Evolutionary conservation across 1,140 invertebrate species (phyloP), one percentile per base, ranked within the genome.

Genomic region (Pachyrhynchus sulphureomaculatus): DNA sequence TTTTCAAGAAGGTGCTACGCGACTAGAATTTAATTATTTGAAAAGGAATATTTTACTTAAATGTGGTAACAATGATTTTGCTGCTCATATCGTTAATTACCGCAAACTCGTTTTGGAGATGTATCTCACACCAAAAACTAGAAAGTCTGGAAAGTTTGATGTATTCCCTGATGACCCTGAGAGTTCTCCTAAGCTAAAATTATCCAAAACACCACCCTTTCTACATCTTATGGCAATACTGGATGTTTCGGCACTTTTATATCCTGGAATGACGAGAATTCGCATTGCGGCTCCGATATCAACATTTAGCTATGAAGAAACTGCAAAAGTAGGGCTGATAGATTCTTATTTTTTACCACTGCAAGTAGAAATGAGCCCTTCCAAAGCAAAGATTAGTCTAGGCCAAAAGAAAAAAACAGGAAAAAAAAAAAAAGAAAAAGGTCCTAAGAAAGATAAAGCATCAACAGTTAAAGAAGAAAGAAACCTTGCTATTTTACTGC

Each of bases 311-410:
- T 47, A 59, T 21, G 34, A 65, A 17, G 69, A 74, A 64, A 66
- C 70, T 51, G 34, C 62, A 0, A 42, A 63, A 36, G 51, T 49
- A 34, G 72, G 71, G 8, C 42, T 69, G 8, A 18, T 44, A 15
- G 53, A 69, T 21, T 74, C 72, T 2, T 66, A 66, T 59, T 74
- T 72, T 55, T 39, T 65, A n/a, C 72, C 70, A 5, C n/a, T n/a
- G n/a, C n/a, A n/a, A n/a, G n/a, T n/a, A n/a, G n/a, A n/a, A n/a
- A n/a, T n/a, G n/a, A n/a, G n/a, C n/a, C n/a, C n/a, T n/a, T n/a
- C n/a, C n/a, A 62, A 61, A 44, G 26, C 26, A 15, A 63, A 62
- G 52, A 42, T 21, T 10, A 13, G 26, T 21, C 13, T 42, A 13
- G 17, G 2, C 13, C 17, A 10, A 10, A 9, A 5, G 9, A 56